phyloP scores from a whole-genome alignment of 2,797 vertebrate genomes.

The Eulemur albifrons region DNA sequence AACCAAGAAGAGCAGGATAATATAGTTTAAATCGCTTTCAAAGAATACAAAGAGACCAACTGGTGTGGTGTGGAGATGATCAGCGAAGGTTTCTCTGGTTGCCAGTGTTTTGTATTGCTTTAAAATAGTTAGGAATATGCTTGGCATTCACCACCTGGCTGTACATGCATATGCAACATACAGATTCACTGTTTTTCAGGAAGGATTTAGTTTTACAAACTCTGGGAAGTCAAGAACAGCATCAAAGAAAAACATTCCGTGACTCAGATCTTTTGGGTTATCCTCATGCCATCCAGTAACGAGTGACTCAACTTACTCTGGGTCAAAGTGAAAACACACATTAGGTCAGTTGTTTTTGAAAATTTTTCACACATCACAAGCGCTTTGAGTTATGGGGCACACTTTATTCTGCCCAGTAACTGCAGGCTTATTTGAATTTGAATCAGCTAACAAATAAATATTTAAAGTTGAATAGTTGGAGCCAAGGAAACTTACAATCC shows the following conservation, averaged over 20 bases:
- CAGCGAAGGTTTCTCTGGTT: background rate
- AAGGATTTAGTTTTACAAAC: slow-evolving; percentile 83
- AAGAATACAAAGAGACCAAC: background rate
- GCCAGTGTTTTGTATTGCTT: slow-evolving; percentile 27
- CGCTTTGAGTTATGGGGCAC: slow-evolving; percentile 66
- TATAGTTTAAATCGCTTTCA: background rate
- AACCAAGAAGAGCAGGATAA: background rate
- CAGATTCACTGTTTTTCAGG: slow-evolving; percentile 68
- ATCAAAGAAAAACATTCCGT: slow-evolving; percentile 84
- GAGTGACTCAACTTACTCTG: slow-evolving; percentile 80
- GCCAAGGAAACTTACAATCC: slow-evolving; percentile 57
- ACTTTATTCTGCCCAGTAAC: slow-evolving; percentile 83
- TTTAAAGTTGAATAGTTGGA: slow-evolving; percentile 65
- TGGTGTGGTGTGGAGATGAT: fast-evolving
- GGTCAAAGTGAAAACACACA: slow-evolving; percentile 87
- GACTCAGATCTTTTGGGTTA: slow-evolving; percentile 78
- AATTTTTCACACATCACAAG: slow-evolving; percentile 81
- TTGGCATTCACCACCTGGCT: slow-evolving; percentile 80
- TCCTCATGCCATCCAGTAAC: slow-evolving; percentile 77
- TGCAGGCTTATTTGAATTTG: slow-evolving; percentile 81
- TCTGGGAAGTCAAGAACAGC: slow-evolving; percentile 83
- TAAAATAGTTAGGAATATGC: background rate
- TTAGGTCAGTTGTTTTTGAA: slow-evolving; percentile 87
- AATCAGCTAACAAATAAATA: slow-evolving; percentile 88
- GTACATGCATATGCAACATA: background rate